These are phyloP conservation scores for Tiliqua scincoides DNA, from an alignment of 2,113 vertebrate genomes.

Conservation along the genomic window DNA sequence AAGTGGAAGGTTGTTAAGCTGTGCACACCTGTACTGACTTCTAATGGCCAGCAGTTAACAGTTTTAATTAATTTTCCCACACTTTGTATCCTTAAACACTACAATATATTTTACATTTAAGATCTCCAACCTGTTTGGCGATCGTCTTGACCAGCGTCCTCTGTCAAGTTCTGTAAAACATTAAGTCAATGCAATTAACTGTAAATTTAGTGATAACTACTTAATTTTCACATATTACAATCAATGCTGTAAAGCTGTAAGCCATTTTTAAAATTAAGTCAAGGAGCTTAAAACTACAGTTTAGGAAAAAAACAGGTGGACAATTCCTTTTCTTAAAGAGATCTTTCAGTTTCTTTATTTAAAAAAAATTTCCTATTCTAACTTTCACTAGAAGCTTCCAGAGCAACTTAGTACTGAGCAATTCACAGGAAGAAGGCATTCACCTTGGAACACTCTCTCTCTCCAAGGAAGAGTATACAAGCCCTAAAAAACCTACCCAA, in stretches of 20 bases:
- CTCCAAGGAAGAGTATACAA: background rate
- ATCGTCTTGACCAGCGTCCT: conserved; percentile 95
- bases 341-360: background rate
- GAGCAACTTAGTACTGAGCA: background rate
- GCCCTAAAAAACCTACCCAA: background rate
- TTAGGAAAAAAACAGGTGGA: background rate
- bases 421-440: background rate
- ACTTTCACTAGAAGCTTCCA: background rate
- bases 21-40: too few relatives aligned
- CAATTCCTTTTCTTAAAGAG: background rate
- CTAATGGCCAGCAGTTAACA: background rate
- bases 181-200: conserved; percentile 60
- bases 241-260: background rate
- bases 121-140: conserved; percentile 88
- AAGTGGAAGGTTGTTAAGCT: too few relatives aligned
- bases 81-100: background rate
- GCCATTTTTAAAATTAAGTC: background rate
- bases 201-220: conserved; percentile 10
- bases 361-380: background rate
- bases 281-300: background rate
- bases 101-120: conserved; percentile 32
- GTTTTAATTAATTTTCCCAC: background rate
- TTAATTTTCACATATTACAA: conserved; percentile 38
- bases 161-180: conserved; percentile 92
- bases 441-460: background rate